Evolutionary conservation across 2,888 invertebrate species (phyloP).

Genomic region (Caenorhabditis sp.): DNA sequence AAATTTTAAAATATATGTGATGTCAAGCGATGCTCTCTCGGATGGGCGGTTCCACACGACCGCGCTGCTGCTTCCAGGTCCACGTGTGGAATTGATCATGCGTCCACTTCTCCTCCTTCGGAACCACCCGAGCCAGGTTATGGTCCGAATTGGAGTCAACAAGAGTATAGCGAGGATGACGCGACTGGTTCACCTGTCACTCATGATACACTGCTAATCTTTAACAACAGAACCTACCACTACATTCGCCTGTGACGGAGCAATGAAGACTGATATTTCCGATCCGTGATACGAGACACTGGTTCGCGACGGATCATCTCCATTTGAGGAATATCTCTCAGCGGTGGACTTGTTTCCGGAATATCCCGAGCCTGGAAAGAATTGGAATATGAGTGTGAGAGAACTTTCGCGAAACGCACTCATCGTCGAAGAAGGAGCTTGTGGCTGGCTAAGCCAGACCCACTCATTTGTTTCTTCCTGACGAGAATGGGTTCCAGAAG

Average conservation of each 20-base stretch:
- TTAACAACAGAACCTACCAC: constrained; percentile 32
- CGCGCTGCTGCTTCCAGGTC: constrained; percentile 64
- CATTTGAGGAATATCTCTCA: constrained; percentile 36
- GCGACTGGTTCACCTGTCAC: constrained; percentile 32
- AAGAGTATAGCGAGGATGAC: constrained; percentile 63
- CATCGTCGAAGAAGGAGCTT: constrained; percentile 54
- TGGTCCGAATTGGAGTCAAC: constrained; percentile 73
- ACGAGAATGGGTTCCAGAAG: constrained; percentile 56
- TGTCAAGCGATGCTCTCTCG: constrained; percentile 63
- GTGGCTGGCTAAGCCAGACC: constrained; percentile 76
- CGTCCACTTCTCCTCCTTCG: constrained; percentile 52
- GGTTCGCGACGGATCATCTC: constrained; percentile 52
- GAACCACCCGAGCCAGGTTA: constrained; percentile 67
- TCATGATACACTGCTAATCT: constrained; percentile 9
- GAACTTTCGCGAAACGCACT: constrained; percentile 15
- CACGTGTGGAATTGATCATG: constrained; percentile 61
- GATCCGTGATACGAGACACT: constrained; percentile 81
- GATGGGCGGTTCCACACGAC: constrained; percentile 35
- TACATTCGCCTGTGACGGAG: constrained; percentile 70
- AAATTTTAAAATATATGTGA: constrained; percentile 20
- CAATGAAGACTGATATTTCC: constrained; percentile 80
- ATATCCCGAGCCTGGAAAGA: constrained; percentile 74
- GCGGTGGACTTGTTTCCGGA: constrained; percentile 71
- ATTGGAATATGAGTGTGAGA: not conserved
- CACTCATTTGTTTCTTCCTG: constrained; percentile 79